These are phyloP conservation scores for Myotis pilosus DNA, from an alignment of 2,797 vertebrate species.

Conservation along the genomic window DNA sequence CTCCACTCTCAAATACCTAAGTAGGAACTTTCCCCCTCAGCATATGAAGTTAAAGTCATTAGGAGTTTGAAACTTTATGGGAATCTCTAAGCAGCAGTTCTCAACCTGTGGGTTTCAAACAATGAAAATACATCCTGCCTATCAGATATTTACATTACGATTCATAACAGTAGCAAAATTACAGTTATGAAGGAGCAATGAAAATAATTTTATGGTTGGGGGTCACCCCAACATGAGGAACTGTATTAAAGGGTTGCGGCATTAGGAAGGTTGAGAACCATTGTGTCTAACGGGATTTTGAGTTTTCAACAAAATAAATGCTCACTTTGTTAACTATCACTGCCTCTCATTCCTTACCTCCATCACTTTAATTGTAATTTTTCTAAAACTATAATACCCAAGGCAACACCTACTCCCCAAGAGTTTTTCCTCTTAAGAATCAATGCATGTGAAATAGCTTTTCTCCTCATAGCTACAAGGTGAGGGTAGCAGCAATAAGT, in stretches of 20 bases:
- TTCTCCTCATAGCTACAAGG: neutral
- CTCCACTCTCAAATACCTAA: slow-evolving; percentile 13
- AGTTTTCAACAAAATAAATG: slow-evolving; percentile 51
- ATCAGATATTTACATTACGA: no score
- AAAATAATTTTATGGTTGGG: no score
- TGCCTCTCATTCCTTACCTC: neutral
- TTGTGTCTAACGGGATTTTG: neutral
- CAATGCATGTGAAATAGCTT: slow-evolving; percentile 26
- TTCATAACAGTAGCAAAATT: no score
- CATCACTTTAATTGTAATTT: neutral
- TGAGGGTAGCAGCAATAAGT: neutral
- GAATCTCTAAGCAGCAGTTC: slow-evolving; percentile 1
- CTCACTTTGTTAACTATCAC: slow-evolving; percentile 9
- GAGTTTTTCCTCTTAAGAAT: neutral
- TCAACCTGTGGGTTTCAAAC: no score
- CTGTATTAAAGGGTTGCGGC: no score
- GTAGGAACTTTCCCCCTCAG: neutral
- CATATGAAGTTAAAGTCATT: neutral
- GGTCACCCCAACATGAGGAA: no score
- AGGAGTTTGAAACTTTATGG: slow-evolving; percentile 45
- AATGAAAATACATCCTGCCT: no score
- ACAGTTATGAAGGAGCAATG: no score
- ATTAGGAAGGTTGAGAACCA: no score
- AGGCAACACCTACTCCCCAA: neutral
- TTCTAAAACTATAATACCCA: slow-evolving; percentile 6